Conservation (phyloP, 2,888 invertebrate species). For the Melinopterus prodromus region DNA sequence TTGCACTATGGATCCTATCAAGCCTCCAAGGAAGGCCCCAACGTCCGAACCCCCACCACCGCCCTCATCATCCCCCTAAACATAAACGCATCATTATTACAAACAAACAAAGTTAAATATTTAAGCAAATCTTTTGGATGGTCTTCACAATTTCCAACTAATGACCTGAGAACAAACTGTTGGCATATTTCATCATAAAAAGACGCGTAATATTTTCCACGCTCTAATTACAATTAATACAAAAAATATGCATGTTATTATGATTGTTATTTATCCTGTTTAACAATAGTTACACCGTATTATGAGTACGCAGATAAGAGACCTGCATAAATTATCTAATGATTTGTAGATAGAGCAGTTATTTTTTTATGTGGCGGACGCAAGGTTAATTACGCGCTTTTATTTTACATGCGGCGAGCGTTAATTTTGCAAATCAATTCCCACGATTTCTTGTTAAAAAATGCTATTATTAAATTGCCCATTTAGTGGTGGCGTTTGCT, state of each 20-base stretch:
- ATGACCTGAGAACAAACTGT: background rate
- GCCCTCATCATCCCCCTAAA: slow-evolving; percentile 12
- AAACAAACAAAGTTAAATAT: no score
- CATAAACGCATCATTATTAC: background rate
- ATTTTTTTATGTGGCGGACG: background rate
- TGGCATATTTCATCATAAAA: background rate
- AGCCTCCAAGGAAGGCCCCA: slow-evolving; percentile 58
- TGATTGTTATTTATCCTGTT: slow-evolving; percentile 7
- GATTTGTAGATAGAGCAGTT: background rate
- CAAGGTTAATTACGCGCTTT: background rate
- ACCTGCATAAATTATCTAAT: background rate
- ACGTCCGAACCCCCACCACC: slow-evolving; percentile 59
- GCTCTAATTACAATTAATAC: background rate
- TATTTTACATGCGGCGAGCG: background rate
- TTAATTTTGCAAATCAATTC: background rate
- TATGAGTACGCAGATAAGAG: background rate
- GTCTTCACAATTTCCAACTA: background rate
- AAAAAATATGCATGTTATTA: background rate
- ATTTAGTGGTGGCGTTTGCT: background rate
- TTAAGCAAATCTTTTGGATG: no score
- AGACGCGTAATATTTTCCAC: background rate
- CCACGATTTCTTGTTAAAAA: background rate
- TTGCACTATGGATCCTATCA: slow-evolving; percentile 57
- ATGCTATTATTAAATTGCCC: background rate
- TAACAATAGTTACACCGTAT: slow-evolving; percentile 4